Base-by-base conservation (phyloP, 2,888 invertebrate genomes). In the Melipona bicolor region DNA sequence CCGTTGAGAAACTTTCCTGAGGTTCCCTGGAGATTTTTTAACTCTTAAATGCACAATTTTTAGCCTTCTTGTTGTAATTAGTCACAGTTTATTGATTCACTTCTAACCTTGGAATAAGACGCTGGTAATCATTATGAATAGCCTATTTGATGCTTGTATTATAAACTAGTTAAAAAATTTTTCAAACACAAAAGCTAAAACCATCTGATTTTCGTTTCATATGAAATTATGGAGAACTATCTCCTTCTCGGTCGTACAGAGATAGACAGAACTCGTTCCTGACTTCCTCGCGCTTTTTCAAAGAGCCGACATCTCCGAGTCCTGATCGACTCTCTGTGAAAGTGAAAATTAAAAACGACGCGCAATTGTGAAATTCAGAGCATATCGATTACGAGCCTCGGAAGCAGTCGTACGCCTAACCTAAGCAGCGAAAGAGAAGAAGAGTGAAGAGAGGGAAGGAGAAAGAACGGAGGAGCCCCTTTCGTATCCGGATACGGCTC, bases 401-500 rank as follows among this genome's bases (percentile, higher is more conserved):
- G 11, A 21, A 19, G 4, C 62, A 13, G 32, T 19, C 21, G 32
- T 32, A 11, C 9, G 21, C 32, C 32, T 11, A 64, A 5, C 64
- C 21, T 9, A 43, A 21, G 2, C 17, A 27, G 32, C 19, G 36
- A 36, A 70, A 76, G 67, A 61, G 74, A 74, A 75, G 87, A 79
- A 74, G 85, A 70, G 43, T 2, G 43, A 75, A 43, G 71, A n/a
- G 17, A 50, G n/a, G 43, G 72, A 61, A 15, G 32, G 65, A 68
- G 69, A 88, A 81, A 76, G 87, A 70, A 71, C 59, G 83, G 83
- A 79, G 79, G 77, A 80, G 43, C 76, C 86, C 89, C 81, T 81
- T 32, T 64, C 64, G 85, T 80, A 90, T 89, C 84, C 91, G 89
- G 90, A 87, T 89, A 87, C 89, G 21, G 90, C 83, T 86, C 80